Conservation (phyloP, 2,113 vertebrate genomes). For the Syngnathus scovelli region DNA sequence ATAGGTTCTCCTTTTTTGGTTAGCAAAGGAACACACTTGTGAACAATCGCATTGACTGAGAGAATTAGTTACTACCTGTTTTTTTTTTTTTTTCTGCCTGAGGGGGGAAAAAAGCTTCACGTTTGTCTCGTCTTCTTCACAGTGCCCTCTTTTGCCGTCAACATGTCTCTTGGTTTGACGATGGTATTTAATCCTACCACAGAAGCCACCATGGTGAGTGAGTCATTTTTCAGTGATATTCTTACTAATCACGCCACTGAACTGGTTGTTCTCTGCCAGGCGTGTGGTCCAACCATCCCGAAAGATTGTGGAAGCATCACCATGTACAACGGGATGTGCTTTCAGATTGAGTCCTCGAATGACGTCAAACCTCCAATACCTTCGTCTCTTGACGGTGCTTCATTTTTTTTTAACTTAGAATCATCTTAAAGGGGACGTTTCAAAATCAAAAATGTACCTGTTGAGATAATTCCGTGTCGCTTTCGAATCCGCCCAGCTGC, state of each 20-base stretch:
- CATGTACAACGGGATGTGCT: slow-evolving; percentile 62
- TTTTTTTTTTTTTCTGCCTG: too few species aligned
- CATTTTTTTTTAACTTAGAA: neutral
- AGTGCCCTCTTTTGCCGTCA: slow-evolving; percentile 55
- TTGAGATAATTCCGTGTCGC: neutral
- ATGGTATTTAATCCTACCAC: slow-evolving; percentile 38
- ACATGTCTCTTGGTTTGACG: slow-evolving; percentile 69
- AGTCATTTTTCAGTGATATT: neutral
- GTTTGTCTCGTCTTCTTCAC: neutral
- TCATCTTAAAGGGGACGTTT: too few species aligned
- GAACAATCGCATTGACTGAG: too few species aligned
- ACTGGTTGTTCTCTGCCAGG: slow-evolving; percentile 32
- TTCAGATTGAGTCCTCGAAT: neutral
- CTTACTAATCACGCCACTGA: neutral
- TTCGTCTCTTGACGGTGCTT: slow-evolving; percentile 34
- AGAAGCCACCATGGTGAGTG: slow-evolving; percentile 51
- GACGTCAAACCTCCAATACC: accelerated
- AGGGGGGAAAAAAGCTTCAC: too few species aligned
- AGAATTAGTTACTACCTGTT: too few species aligned
- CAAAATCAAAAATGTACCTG: neutral
- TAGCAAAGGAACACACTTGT: too few species aligned
- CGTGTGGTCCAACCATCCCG: slow-evolving; percentile 68
- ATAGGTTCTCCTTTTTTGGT: too few species aligned
- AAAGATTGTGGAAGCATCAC: slow-evolving; percentile 60
- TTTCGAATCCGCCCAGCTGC: neutral